Percentiles rank a stretch among this genome's conserved stretches.
phyloP scores from a whole-genome alignment of 2,113 vertebrate genomes.

The Oryzias celebensis region DNA sequence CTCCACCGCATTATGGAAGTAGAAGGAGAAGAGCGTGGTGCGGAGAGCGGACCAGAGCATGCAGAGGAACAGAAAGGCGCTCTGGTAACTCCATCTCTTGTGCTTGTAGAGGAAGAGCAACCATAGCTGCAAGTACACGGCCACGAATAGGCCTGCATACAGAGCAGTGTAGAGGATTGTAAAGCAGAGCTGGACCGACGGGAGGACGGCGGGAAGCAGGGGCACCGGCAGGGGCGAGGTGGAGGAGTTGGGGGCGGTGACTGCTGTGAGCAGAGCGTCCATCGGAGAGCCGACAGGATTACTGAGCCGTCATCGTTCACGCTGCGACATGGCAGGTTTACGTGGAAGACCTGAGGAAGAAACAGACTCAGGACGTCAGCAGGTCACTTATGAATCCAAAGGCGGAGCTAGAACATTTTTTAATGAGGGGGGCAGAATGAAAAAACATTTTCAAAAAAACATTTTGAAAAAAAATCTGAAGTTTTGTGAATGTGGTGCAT shows the following conservation, averaged over 20 bases:
- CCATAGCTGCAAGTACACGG: constrained; percentile 86
- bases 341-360: constrained; percentile 8
- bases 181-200: constrained; percentile 84
- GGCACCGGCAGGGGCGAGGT: constrained; percentile 59
- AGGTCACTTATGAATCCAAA: not conserved
- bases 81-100: constrained; percentile 88
- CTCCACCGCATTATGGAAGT: constrained; percentile 80
- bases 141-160: constrained; percentile 81
- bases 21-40: constrained; percentile 87
- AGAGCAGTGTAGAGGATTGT: constrained; percentile 82
- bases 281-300: constrained; percentile 18
- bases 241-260: constrained; percentile 39
- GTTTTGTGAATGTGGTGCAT: too few species aligned
- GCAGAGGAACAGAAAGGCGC: constrained; percentile 84
- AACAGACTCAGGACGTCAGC: not conserved
- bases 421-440: too few species aligned
- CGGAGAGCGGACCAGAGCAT: constrained; percentile 85
- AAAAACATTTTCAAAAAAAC: too few species aligned
- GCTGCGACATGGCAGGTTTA: not conserved
- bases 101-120: constrained; percentile 81
- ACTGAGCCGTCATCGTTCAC: constrained; percentile 16
- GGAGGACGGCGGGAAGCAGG: constrained; percentile 81
- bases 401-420: too few species aligned
- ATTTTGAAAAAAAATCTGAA: too few species aligned
- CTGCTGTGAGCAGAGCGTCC: constrained; percentile 38